These are phyloP conservation scores for Eurystomus gularis DNA, from an alignment of 2,113 vertebrate genomes.

Conservation along the genomic window DNA sequence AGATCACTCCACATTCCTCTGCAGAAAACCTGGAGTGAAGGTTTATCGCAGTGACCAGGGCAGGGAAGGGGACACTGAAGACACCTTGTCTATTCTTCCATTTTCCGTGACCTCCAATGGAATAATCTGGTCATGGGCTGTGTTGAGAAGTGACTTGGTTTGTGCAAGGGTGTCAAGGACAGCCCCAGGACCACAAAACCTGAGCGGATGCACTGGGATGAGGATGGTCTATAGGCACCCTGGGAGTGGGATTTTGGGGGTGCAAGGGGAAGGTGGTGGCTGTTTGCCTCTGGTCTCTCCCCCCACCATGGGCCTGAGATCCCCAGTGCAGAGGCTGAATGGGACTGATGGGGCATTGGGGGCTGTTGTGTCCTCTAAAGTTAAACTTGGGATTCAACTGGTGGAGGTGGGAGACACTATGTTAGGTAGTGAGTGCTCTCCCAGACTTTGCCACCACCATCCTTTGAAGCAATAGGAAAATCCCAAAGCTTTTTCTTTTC, in stretches of 20 bases:
- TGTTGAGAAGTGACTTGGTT: background rate
- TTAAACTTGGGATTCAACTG: rapidly evolving
- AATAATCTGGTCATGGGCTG: background rate
- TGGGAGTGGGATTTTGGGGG: background rate
- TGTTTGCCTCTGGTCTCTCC: rapidly evolving
- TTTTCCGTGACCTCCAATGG: rapidly evolving
- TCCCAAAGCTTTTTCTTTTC: background rate
- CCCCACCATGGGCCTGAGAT: rapidly evolving
- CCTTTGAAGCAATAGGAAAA: background rate
- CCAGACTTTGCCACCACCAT: background rate
- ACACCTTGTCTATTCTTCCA: background rate
- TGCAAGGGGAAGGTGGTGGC: background rate
- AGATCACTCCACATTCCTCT: rapidly evolving
- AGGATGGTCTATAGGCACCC: background rate
- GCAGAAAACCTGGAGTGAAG: background rate
- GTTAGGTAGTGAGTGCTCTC: rapidly evolving
- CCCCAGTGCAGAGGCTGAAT: background rate
- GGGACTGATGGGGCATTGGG: background rate
- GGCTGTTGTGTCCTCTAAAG: background rate
- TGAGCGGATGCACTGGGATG: background rate
- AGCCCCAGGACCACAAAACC: background rate
- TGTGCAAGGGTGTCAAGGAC: no score
- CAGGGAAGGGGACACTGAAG: background rate
- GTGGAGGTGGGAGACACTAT: background rate
- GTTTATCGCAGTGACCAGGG: no score